Base-by-base conservation (phyloP, 2,113 vertebrate species). In the Eretmochelys imbricata region DNA sequence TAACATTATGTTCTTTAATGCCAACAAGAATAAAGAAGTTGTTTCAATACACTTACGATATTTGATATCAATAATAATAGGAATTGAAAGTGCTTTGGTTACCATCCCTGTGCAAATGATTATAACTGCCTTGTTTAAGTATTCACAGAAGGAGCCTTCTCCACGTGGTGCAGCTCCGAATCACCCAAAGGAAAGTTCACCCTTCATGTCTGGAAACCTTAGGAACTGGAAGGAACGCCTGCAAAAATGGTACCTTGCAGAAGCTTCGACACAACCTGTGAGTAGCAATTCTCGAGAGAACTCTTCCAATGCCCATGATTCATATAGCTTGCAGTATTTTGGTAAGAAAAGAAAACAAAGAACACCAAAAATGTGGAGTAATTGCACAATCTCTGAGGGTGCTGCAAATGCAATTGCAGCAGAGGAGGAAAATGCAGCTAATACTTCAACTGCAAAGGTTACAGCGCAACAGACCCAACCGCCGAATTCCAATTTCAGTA, bases 1-100 rank as follows among this genome's bases (percentile, higher is more conserved):
- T 53, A 98, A 98, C 48, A 98, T 98, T 35, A 96, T 98, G 95
- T 98, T 98, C 84, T 98, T 98, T 46, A 98, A 94, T 6, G 57
- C 93, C 22, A 85, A 93, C 1, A 51, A 8, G 6, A 1, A 79
- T 2, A 11, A 85, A 2, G 38, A 91, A 10, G 0, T 3, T 38
- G 0, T 3, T 38, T 24, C 96, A 5, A 1, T 4, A 50, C 78
- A 94, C 8, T 0, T 88, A 29, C 80, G 31, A 3, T 94, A 91
- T 82, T 0, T 97, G 80, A 94, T 94, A 54, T 92, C 96, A 2
- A 5, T 98, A 80, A 3, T 85, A 46, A 91, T 97, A 24, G 98
- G 98, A 11, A 48, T 98, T 19, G 81, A 98, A 93, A 98, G 98
- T 16, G 97, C 93, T 84, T 81, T 98, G 13, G 27, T 98, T 62